These are phyloP conservation scores for Hemaris fuciformis DNA, from an alignment of 2,888 invertebrate genomes.

Conservation along the genomic window DNA sequence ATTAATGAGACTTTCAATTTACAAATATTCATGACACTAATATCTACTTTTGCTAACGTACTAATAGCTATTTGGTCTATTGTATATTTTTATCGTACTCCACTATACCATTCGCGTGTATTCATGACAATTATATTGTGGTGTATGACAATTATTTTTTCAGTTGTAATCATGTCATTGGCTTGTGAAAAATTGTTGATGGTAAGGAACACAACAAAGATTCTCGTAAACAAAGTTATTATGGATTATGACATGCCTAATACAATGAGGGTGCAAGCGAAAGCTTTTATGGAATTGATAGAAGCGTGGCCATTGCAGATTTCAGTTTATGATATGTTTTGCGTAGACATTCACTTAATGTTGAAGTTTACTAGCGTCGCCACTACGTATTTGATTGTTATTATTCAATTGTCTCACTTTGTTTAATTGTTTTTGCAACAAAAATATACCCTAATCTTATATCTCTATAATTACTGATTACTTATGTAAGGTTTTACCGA, in stretches of 20 bases:
- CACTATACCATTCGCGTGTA: slow-evolving; percentile 24
- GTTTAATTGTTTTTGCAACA: slow-evolving; percentile 32
- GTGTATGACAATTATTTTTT: slow-evolving; percentile 39
- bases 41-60: slow-evolving; percentile 47
- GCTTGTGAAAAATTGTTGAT: slow-evolving; percentile 45
- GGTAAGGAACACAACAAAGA: slow-evolving; percentile 42
- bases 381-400: slow-evolving; percentile 59
- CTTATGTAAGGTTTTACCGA: no score
- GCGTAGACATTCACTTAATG: slow-evolving; percentile 55
- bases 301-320: slow-evolving; percentile 51
- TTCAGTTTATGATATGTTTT: slow-evolving; percentile 53
- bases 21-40: slow-evolving; percentile 52
- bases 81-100: slow-evolving; percentile 37
- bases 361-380: slow-evolving; percentile 59
- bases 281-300: slow-evolving; percentile 53
- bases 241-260: slow-evolving; percentile 55
- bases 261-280: slow-evolving; percentile 49
- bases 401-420: slow-evolving; percentile 58
- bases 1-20: slow-evolving; percentile 52
- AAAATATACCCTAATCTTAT: no score
- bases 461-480: background rate
- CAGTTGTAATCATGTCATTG: slow-evolving; percentile 41
- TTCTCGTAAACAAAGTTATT: slow-evolving; percentile 51
- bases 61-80: slow-evolving; percentile 50
- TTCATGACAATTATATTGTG: slow-evolving; percentile 40